A percentile compares a stretch with the other conserved stretches of the same genome.
Evolutionary conservation across 1,140 invertebrate genomes (phyloP).

Genomic region (Streblospio benedicti): DNA sequence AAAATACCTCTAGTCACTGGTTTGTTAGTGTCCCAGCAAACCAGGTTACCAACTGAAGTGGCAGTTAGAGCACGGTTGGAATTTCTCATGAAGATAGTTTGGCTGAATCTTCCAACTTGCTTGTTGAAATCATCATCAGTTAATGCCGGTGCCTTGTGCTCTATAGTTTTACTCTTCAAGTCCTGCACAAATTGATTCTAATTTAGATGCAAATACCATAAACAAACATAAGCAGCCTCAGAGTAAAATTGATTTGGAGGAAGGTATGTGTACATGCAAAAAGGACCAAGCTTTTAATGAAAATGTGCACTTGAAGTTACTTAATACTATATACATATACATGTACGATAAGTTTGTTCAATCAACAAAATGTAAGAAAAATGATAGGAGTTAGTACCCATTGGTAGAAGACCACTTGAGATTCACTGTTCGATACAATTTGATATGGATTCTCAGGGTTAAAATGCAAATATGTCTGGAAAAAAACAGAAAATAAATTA

Average conservation of each 20-base stretch:
- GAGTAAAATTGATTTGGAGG: too few species aligned
- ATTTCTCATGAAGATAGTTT: conserved; percentile 41
- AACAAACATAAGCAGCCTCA: too few species aligned
- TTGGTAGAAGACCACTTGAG: conserved; percentile 44
- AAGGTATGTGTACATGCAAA: too few species aligned
- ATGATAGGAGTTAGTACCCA: conserved; percentile 29
- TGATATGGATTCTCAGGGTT: conserved; percentile 43
- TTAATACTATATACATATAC: not conserved
- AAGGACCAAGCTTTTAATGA: too few species aligned
- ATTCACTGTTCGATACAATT: conserved; percentile 44
- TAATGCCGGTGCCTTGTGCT: conserved; percentile 43
- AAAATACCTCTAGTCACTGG: conserved; percentile 38
- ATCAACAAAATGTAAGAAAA: not conserved
- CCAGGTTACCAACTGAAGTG: conserved; percentile 45
- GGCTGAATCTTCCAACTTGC: conserved; percentile 44
- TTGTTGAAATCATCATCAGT: conserved; percentile 47
- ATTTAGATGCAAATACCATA: not conserved
- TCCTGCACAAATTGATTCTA: not conserved
- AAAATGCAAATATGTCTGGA: conserved; percentile 41
- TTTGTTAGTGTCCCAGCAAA: conserved; percentile 47
- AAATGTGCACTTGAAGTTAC: too few species aligned
- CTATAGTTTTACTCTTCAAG: conserved; percentile 29
- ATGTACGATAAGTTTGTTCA: not conserved
- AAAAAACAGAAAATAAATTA: not conserved
- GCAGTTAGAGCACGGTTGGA: conserved; percentile 39